Conservation (phyloP, 2,888 invertebrate genomes). For the Cetonia aurata region DNA sequence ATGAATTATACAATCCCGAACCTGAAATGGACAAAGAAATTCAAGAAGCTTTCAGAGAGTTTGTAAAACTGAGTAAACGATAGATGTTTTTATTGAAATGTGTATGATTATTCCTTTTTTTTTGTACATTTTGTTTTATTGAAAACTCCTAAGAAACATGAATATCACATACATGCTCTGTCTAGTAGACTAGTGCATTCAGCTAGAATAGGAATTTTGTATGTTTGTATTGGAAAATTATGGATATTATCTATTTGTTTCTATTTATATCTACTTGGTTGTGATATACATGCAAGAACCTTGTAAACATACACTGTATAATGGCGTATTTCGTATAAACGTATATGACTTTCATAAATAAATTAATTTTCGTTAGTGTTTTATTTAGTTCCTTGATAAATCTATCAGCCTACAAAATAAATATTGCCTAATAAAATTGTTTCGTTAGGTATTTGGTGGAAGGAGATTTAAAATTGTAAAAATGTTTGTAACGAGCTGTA, state of each 20-base stretch:
- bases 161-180: conserved; percentile 24
- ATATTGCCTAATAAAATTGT: no score
- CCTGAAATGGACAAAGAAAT: conserved; percentile 75
- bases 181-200: conserved; percentile 26
- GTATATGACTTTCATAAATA: conserved; percentile 12
- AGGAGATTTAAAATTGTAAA: no score
- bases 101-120: conserved; percentile 18
- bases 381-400: no score
- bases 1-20: conserved; percentile 68
- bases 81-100: conserved; percentile 48
- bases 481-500: no score
- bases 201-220: conserved; percentile 40
- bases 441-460: no score
- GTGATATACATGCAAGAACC: conserved; percentile 12
- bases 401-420: no score
- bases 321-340: conserved; percentile 13
- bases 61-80: conserved; percentile 65
- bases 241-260: conserved; percentile 16
- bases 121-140: conserved; percentile 37
- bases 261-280: conserved; percentile 16
- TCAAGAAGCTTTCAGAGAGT: conserved; percentile 71
- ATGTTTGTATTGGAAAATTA: conserved; percentile 42
- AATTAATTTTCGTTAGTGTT: neutral
- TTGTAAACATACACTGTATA: conserved; percentile 11
- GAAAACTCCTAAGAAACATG: conserved; percentile 31